Evolutionary conservation across 2,797 vertebrate species (phyloP).

Genomic region (Tinamus major): DNA sequence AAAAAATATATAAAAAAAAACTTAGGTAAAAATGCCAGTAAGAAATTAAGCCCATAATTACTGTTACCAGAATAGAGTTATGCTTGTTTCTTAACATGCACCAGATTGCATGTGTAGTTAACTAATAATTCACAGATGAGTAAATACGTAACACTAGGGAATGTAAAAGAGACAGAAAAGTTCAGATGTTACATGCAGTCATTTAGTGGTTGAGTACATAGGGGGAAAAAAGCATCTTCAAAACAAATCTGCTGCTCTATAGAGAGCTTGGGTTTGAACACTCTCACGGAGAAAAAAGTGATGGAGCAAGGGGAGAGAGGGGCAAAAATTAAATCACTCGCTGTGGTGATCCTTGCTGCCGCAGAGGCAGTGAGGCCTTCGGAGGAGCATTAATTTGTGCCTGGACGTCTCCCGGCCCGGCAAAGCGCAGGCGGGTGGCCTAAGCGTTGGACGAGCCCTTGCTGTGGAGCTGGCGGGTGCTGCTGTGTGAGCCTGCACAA

Average conservation of each 20-base stretch:
- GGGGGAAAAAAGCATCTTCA: background rate
- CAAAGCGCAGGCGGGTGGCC: background rate
- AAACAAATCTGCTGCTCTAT: background rate
- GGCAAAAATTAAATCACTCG: too few relatives aligned
- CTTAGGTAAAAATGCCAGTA: background rate
- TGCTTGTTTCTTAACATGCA: background rate
- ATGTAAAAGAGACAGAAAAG: background rate
- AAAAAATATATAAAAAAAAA: background rate
- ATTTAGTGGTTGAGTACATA: background rate
- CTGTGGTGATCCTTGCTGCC: background rate
- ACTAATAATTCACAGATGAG: constrained; percentile 8
- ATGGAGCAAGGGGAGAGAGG: background rate
- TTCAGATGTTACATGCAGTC: background rate
- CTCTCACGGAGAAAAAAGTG: background rate
- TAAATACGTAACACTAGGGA: background rate
- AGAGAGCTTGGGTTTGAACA: background rate
- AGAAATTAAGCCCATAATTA: background rate
- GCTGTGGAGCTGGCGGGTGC: background rate
- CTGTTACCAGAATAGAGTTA: background rate
- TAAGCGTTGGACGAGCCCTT: background rate
- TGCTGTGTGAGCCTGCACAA: background rate
- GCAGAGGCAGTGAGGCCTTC: background rate
- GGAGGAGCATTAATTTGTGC: background rate
- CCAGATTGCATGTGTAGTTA: background rate
- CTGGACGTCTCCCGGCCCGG: background rate